These are phyloP conservation scores for Plagiodera versicolora DNA, from an alignment of 2,888 invertebrate species.

Conservation along the genomic window DNA sequence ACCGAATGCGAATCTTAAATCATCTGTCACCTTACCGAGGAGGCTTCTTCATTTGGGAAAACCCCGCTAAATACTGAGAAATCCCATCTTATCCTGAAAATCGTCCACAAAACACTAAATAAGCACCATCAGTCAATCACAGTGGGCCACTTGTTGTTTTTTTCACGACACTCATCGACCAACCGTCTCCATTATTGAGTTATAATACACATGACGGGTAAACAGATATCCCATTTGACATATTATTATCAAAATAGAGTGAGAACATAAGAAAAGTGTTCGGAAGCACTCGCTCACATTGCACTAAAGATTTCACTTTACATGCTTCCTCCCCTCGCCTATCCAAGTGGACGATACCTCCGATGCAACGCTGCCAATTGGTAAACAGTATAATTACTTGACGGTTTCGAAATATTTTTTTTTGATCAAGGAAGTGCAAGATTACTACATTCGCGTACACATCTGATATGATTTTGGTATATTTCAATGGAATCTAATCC, in stretches of 20 bases:
- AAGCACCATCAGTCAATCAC: constrained; percentile 12
- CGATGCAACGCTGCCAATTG: constrained; percentile 8
- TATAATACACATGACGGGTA: constrained; percentile 34
- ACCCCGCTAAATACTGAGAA: constrained; percentile 29
- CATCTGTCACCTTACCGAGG: constrained; percentile 46
- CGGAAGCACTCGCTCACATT: constrained; percentile 38
- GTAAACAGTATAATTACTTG: constrained; percentile 9
- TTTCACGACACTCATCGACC: constrained; percentile 23
- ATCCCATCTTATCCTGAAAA: constrained; percentile 30
- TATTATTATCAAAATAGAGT: constrained; percentile 40
- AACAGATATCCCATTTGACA: constrained; percentile 39
- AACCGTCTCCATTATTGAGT: constrained; percentile 29
- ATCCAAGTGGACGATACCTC: constrained; percentile 49
- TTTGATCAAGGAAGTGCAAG: no score
- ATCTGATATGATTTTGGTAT: no score
- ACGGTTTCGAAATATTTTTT: no score
- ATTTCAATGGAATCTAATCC: no score
- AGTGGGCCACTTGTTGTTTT: constrained; percentile 40
- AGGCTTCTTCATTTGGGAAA: constrained; percentile 46
- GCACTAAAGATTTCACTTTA: constrained; percentile 55
- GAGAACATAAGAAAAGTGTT: constrained; percentile 37
- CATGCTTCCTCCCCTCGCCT: constrained; percentile 52
- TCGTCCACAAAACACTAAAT: constrained; percentile 2
- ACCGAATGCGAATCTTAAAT: constrained; percentile 30
- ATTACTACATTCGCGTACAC: no score